Evolutionary conservation across 1,140 invertebrate genomes (phyloP).

Genomic region (Bombus terrestris): DNA sequence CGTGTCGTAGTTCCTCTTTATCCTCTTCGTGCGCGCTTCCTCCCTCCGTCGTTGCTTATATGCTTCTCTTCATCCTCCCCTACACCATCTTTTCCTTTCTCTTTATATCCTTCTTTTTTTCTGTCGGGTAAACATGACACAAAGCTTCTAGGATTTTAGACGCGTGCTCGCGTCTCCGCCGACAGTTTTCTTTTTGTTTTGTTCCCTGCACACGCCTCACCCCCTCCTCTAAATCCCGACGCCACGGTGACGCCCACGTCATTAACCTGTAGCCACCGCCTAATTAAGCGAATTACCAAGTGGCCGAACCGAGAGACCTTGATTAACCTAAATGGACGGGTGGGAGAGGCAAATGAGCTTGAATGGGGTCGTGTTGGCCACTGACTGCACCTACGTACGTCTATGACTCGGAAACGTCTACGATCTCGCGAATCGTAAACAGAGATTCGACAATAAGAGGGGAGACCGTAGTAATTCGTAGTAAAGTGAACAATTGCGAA

Average conservation of each 20-base stretch:
- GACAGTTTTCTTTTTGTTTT: not conserved
- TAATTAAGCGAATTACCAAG: slow-evolving; percentile 21
- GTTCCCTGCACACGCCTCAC: too few species aligned
- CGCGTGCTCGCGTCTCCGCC: slow-evolving; percentile 24
- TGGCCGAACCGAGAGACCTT: not conserved
- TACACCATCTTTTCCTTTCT: slow-evolving; percentile 12
- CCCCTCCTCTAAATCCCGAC: not conserved
- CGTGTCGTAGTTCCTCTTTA: slow-evolving; percentile 51
- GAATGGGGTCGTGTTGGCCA: not conserved
- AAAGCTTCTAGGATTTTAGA: slow-evolving; percentile 42
- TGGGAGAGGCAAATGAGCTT: not conserved
- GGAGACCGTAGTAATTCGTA: not conserved
- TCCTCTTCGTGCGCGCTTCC: not conserved
- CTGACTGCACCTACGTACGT: not conserved
- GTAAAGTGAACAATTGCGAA: not conserved
- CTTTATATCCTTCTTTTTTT: slow-evolving; percentile 43
- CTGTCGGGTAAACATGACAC: slow-evolving; percentile 32
- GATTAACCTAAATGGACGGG: not conserved
- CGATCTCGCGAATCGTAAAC: not conserved
- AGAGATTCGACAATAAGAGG: not conserved
- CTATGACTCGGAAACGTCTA: not conserved
- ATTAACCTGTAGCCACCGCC: slow-evolving; percentile 23
- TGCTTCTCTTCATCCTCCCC: not conserved
- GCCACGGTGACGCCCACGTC: not conserved
- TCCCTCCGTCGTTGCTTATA: not conserved